Percentiles rank a stretch among this genome's conserved stretches.
Conservation (phyloP, 1,140 invertebrate species). For the Meloidogyne hapla region DNA sequence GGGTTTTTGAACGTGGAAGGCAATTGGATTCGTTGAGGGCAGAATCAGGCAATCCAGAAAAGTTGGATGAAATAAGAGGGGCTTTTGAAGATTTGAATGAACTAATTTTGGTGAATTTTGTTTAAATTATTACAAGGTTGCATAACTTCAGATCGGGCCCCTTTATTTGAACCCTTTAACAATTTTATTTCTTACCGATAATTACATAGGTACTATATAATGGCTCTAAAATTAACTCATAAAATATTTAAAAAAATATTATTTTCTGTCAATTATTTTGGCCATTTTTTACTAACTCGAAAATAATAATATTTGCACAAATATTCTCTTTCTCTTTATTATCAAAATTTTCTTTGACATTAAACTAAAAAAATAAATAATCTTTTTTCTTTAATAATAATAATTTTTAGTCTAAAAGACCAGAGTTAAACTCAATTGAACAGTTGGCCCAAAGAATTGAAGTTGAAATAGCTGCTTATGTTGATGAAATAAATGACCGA, state of each 20-base stretch:
- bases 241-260: no score
- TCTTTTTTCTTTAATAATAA: background rate
- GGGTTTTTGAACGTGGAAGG: conserved; percentile 35
- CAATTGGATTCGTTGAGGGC: conserved; percentile 21
- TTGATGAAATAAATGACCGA: conserved; percentile 31
- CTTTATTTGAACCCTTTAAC: no score
- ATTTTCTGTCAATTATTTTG: no score
- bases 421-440: conserved; percentile 28
- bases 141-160: no score
- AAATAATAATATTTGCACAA: no score
- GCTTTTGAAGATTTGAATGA: conserved; percentile 24
- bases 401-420: conserved; percentile 21
- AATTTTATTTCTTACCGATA: no score
- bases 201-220: no score
- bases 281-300: no score
- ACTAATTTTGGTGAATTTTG: conserved; percentile 27
- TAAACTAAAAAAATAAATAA: no score
- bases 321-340: no score
- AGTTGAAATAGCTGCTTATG: conserved; percentile 32
- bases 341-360: no score
- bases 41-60: conserved; percentile 10
- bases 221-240: no score
- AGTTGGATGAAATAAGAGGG: background rate
- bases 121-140: background rate
- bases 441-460: conserved; percentile 35